Evolutionary conservation across 2,888 invertebrate species (phyloP), one percentile per base, ranked within the genome.

Genomic region (Pecten maximus): DNA sequence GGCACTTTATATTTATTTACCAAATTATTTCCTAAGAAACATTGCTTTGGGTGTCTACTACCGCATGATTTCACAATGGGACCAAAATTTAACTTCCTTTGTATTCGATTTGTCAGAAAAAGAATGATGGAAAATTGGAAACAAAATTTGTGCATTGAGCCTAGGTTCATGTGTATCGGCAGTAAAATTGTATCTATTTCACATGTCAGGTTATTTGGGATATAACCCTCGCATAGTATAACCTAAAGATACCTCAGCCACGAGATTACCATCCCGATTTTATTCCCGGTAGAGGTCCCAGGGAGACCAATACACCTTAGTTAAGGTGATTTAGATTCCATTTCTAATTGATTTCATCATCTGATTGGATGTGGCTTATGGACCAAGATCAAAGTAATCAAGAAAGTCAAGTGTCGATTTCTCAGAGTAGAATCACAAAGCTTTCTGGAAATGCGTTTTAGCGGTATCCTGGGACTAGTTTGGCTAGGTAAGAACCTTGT

Each of bases 311-410:
- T 74, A 74, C 35, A 23, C 74, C 28, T 10, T 74, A 74, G 74
- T 74, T 74, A 3, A 28, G 74, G 35, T 35, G 74, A 74, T 74
- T 74, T 74, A 74, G 74, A 74, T 74, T 74, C 74, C 35, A 35
- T 35, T 35, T 74, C 35, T 74, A 74, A 74, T 74, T 74, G 74
- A 74, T 74, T 74, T 74, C 74, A 74, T 74, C 74, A 74, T 74
- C 74, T 74, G 74, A 74, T 74, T 74, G 74, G 74, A 74, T 74
- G 74, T 74, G 28, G 74, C 35, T 74, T 74, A 74, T 35, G 74
- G 35, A 74, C 74, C 44, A 35, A 74, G 74, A 74, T 74, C 74
- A 74, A 74, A 74, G 74, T 74, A 74, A 74, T 74, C 74, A 74
- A 16, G 74, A 74, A 74, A 74, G 54, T 74, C 4, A 74, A 74